These are phyloP conservation scores for Mycteria americana DNA, from an alignment of 2,797 vertebrate species.

Conservation along the genomic window DNA sequence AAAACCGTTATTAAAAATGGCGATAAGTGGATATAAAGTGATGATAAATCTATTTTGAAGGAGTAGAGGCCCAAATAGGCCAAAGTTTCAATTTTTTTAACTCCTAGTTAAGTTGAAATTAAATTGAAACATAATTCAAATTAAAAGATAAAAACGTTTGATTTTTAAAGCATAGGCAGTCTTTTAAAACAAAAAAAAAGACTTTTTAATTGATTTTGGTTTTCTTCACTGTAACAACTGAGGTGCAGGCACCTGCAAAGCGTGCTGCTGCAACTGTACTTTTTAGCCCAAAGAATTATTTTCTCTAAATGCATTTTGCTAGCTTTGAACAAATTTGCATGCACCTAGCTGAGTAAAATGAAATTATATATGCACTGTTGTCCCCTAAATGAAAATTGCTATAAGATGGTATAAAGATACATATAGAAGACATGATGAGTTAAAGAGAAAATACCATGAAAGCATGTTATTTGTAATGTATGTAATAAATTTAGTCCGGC, in stretches of 20 bases:
- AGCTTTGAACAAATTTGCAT: background rate
- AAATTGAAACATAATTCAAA: background rate
- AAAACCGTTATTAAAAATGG: background rate
- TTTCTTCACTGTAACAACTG: background rate
- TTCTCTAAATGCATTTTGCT: background rate
- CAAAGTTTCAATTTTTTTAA: background rate
- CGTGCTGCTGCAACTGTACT: background rate
- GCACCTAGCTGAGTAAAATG: background rate
- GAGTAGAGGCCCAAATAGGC: background rate
- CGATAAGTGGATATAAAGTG: background rate
- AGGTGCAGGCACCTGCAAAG: background rate
- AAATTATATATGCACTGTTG: background rate
- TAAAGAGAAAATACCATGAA: background rate
- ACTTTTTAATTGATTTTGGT: background rate
- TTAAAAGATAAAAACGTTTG: background rate
- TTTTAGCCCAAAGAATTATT: background rate
- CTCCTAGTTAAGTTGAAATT: background rate
- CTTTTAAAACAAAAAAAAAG: background rate
- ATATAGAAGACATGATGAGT: background rate
- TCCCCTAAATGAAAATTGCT: background rate
- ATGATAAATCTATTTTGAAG: background rate
- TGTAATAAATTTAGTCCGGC: conserved; percentile 1
- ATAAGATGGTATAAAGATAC: background rate
- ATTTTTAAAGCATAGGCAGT: background rate
- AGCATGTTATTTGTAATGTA: background rate